Evolutionary conservation across 2,888 invertebrate species (phyloP), one percentile per base, ranked within the genome.

Genomic region (Calephelis perditalis): DNA sequence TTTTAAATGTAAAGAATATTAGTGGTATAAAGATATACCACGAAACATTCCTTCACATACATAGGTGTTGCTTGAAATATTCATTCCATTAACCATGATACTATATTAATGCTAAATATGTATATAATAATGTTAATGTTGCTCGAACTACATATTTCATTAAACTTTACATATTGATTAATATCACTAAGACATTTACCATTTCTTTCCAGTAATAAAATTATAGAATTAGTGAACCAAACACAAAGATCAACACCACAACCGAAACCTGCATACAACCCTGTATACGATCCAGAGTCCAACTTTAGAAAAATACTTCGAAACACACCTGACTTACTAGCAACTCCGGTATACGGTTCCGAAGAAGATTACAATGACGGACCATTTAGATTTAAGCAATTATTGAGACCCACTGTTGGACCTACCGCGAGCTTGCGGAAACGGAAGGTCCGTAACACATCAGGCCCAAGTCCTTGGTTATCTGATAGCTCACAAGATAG

Each of bases 401-500:
- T 94, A 11, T 76, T 95, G 4, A 82, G 93, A 65, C 94, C 94
- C 0, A 94, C 94, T 0, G 83, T 93, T 62, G 92, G 94, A 2
- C 94, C 94, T 0, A 95, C 94, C 0, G 94, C 94, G 68, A 94
- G 94, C 55, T 81, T 94, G 58, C 86, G 94, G 35, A 94, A 94
- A 72, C 84, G 93, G 15, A 93, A 93, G 77, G 92, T 92, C 0
- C 81, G 85, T 3, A 87, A 83, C 59, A 81, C 86, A 0, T 78
- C 86, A 3, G 81, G 83, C 44, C 83, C 86, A 70, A 84, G 87
- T 67, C 86, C 91, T 0, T 90, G 90, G 90, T 79, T 87, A 80
- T 90, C 89, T 0, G 89, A 90, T 55, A 89, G 90, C 65, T 90
- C 90, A 0, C 90, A 88, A 63, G 90, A 90, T 63, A 90, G 90